These are phyloP conservation scores for Dromaius novaehollandiae DNA, from an alignment of 2,113 vertebrate genomes.

Conservation along the genomic window DNA sequence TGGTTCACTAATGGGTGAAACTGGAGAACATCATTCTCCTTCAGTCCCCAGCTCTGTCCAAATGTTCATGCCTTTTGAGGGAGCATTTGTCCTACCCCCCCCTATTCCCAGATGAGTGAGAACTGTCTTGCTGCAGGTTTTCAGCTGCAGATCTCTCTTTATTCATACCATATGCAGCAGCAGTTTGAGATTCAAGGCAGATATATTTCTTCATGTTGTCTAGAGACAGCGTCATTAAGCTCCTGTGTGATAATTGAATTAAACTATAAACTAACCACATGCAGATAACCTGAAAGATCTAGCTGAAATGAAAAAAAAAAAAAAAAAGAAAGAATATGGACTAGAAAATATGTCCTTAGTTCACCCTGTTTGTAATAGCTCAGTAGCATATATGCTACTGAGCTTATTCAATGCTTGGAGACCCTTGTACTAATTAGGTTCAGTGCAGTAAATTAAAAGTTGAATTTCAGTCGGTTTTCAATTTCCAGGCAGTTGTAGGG, in stretches of 20 bases:
- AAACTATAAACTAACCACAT: constrained; percentile 70
- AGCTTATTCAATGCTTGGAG: constrained; percentile 26
- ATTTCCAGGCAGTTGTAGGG: neutral
- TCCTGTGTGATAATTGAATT: constrained; percentile 75
- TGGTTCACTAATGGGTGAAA: constrained; percentile 99
- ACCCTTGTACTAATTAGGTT: constrained; percentile 29
- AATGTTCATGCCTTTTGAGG: constrained; percentile 96
- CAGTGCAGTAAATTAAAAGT: constrained; percentile 21
- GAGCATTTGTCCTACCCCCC: constrained; percentile 88
- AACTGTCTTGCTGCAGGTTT: constrained; percentile 89
- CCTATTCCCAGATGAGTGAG: constrained; percentile 91
- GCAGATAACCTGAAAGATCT: constrained; percentile 65
- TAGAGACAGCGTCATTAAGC: constrained; percentile 78
- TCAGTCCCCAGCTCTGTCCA: constrained; percentile 92
- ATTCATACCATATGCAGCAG: constrained; percentile 83
- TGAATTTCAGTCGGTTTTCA: constrained; percentile 41
- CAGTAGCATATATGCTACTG: neutral
- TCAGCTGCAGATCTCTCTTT: constrained; percentile 80
- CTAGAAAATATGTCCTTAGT: constrained; percentile 64
- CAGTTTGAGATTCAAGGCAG: constrained; percentile 76
- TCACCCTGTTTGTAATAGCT: constrained; percentile 48
- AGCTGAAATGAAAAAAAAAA: neutral
- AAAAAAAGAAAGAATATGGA: neutral
- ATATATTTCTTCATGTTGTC: constrained; percentile 77
- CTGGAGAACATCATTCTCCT: constrained; percentile 99